Conservation (phyloP, 1,140 invertebrate genomes). For the Vanessa tameamea region DNA sequence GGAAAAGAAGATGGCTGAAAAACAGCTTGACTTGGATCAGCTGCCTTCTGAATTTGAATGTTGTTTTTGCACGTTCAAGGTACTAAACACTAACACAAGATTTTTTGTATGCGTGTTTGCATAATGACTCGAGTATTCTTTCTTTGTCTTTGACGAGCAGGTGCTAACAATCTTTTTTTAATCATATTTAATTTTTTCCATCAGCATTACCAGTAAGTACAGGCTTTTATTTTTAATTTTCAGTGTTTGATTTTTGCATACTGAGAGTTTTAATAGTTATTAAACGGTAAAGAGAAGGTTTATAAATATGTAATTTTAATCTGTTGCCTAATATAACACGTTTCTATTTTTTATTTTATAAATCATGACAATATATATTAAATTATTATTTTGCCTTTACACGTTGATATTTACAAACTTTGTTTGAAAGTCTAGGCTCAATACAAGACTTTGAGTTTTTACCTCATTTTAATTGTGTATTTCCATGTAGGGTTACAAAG, state of each 20-base stretch:
- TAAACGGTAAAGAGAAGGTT: too few species aligned
- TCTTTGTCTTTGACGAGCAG: conserved; percentile 20
- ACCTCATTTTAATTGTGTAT: neutral
- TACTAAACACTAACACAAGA: conserved; percentile 82
- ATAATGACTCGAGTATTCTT: conserved; percentile 23
- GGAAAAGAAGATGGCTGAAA: conserved; percentile 84
- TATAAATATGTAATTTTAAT: too few species aligned
- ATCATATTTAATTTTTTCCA: conserved; percentile 36
- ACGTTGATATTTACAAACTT: neutral
- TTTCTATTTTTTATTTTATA: too few species aligned
- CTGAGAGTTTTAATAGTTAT: neutral
- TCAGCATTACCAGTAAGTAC: conserved; percentile 50
- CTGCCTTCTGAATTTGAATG: conserved; percentile 96
- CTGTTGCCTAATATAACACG: too few species aligned
- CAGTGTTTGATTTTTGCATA: conserved; percentile 7
- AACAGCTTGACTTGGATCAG: conserved; percentile 82
- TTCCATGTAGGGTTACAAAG: conserved; percentile 88
- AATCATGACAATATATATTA: neutral
- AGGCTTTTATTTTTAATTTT: conserved; percentile 36
- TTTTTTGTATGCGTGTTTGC: conserved; percentile 28
- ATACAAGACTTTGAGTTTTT: neutral
- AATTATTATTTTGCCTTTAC: neutral
- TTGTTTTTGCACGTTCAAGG: conserved; percentile 97
- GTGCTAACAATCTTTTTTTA: conserved; percentile 32
- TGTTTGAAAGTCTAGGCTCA: neutral